Evolutionary conservation across 2,797 vertebrate genomes (phyloP).

Genomic region (Bradypus variegatus): DNA sequence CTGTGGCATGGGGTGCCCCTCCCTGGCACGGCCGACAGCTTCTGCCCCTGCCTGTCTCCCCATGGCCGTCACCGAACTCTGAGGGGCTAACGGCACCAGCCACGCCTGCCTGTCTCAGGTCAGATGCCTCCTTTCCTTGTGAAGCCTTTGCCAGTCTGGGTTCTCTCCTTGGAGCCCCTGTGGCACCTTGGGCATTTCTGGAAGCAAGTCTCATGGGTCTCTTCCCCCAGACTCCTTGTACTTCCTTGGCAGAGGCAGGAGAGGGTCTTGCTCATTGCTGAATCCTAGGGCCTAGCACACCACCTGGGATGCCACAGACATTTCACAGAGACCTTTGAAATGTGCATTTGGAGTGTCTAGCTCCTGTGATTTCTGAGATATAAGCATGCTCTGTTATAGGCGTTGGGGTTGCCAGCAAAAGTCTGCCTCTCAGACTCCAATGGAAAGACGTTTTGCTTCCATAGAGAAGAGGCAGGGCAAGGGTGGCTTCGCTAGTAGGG

Average conservation of each 20-base stretch:
- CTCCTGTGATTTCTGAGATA: neutral
- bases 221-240: neutral
- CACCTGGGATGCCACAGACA: too few species aligned
- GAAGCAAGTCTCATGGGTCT: neutral
- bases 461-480: too few species aligned
- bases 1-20: too few species aligned
- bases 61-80: too few species aligned
- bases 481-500: too few species aligned
- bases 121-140: neutral
- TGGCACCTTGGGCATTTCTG: neutral
- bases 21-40: too few species aligned
- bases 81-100: too few species aligned
- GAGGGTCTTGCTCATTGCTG: neutral
- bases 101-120: neutral
- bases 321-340: neutral
- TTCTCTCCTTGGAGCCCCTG: neutral
- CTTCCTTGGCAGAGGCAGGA: neutral
- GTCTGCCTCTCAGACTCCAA: too few species aligned
- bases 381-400: too few species aligned
- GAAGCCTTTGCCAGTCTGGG: neutral
- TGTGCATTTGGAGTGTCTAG: neutral
- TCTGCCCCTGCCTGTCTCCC: too few species aligned
- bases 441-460: too few species aligned
- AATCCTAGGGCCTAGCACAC: fast-evolving
- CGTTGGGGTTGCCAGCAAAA: too few species aligned